phyloP scores from a whole-genome alignment of 1,140 invertebrate species.

The Ylistrum balloti region DNA sequence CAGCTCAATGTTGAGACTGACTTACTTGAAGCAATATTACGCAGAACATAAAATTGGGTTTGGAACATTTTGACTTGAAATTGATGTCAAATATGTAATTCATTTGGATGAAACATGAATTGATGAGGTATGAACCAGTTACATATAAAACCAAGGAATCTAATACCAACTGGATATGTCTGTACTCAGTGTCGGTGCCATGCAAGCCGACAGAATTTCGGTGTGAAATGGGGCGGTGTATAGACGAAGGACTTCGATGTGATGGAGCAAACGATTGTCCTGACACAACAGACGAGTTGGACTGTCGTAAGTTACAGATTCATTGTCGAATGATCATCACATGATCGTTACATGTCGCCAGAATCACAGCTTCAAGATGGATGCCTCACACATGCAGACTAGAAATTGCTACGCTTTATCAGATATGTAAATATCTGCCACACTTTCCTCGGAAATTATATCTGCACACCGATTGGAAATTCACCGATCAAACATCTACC shows the following conservation, averaged over 20 bases:
- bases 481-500: background rate
- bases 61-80: too few species aligned
- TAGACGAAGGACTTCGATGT: conserved; percentile 88
- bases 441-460: background rate
- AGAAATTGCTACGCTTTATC: background rate
- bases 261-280: conserved; percentile 94
- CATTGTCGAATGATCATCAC: too few species aligned
- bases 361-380: background rate
- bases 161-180: background rate
- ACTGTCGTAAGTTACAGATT: conserved; percentile 76
- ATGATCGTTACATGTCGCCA: conserved; percentile 8
- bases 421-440: background rate
- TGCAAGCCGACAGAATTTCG: conserved; percentile 74
- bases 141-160: too few species aligned
- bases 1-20: too few species aligned
- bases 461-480: background rate
- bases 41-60: too few species aligned
- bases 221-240: conserved; percentile 88
- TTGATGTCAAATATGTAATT: too few species aligned
- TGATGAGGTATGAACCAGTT: too few species aligned
- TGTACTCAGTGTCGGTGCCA: conserved; percentile 60
- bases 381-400: background rate
- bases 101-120: too few species aligned
- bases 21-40: too few species aligned
- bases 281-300: conserved; percentile 92